Percentiles rank a stretch among this genome's conserved stretches.
These are phyloP conservation scores for Brachyopa scutellaris DNA, from an alignment of 2,888 invertebrate species.

Conservation along the genomic window DNA sequence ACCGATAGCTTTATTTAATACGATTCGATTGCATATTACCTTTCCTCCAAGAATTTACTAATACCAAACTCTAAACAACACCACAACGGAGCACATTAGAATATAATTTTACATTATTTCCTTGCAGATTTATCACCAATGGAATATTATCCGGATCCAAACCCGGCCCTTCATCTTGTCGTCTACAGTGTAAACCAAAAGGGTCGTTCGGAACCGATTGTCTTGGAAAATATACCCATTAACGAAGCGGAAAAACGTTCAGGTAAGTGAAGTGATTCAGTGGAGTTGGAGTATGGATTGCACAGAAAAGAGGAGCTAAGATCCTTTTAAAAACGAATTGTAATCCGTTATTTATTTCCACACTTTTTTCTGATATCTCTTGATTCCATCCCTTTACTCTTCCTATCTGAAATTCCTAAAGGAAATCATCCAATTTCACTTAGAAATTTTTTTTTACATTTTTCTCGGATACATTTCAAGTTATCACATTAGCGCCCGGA, in stretches of 20 bases:
- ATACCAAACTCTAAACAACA: not conserved
- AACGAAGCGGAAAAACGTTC: slow-evolving; percentile 93
- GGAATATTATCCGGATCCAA: slow-evolving; percentile 81
- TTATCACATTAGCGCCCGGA: slow-evolving; percentile 51
- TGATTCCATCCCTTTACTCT: not conserved
- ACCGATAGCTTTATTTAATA: too few species aligned
- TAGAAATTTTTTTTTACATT: slow-evolving; percentile 33
- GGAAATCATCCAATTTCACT: slow-evolving; percentile 66
- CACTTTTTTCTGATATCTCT: slow-evolving; percentile 25
- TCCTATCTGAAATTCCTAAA: slow-evolving; percentile 15
- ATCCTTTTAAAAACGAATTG: slow-evolving; percentile 46
- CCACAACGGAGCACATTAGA: slow-evolving; percentile 39
- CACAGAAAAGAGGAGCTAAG: slow-evolving; percentile 12
- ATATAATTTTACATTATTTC: slow-evolving; percentile 44
- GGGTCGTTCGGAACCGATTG: slow-evolving; percentile 90
- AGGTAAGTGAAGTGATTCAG: slow-evolving; percentile 83
- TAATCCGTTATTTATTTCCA: slow-evolving; percentile 43
- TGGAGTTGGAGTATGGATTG: not conserved
- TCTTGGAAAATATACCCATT: slow-evolving; percentile 92
- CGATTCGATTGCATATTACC: too few species aligned
- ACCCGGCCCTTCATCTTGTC: slow-evolving; percentile 88
- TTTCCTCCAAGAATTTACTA: too few species aligned
- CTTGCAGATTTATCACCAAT: slow-evolving; percentile 80
- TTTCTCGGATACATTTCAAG: slow-evolving; percentile 40
- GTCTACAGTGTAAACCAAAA: slow-evolving; percentile 93